Evolutionary conservation across 2,113 vertebrate species (phyloP).

Genomic region (Ardeotis arabs): DNA sequence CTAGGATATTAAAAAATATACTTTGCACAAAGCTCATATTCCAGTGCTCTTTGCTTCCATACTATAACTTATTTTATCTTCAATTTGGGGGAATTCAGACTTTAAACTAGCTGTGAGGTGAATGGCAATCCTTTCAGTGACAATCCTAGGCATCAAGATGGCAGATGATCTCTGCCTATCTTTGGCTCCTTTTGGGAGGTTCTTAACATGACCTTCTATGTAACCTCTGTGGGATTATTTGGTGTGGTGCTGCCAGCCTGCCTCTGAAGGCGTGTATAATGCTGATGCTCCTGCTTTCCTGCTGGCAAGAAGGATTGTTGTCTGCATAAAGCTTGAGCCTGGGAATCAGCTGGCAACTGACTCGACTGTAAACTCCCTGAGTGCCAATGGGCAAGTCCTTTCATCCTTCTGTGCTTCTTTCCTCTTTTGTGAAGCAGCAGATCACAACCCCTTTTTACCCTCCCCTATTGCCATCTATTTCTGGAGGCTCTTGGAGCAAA

Average conservation of each 20-base stretch:
- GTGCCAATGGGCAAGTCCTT: not conserved
- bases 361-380: not conserved
- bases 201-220: rapidly evolving
- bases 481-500: rapidly evolving
- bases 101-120: not conserved
- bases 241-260: not conserved
- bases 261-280: rapidly evolving
- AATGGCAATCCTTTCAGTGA: not conserved
- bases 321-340: not conserved
- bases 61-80: not conserved
- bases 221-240: rapidly evolving
- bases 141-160: not conserved
- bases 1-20: not conserved
- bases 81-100: not conserved
- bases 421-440: not conserved
- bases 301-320: not conserved
- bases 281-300: not conserved
- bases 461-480: not conserved
- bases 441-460: not conserved
- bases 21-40: not conserved
- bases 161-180: not conserved
- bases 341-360: not conserved
- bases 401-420: not conserved
- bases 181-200: not conserved
- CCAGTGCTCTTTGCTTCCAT: not conserved